Evolutionary conservation across 2,888 invertebrate species (phyloP), one percentile per base, ranked within the genome.

Genomic region (Busseola fusca): DNA sequence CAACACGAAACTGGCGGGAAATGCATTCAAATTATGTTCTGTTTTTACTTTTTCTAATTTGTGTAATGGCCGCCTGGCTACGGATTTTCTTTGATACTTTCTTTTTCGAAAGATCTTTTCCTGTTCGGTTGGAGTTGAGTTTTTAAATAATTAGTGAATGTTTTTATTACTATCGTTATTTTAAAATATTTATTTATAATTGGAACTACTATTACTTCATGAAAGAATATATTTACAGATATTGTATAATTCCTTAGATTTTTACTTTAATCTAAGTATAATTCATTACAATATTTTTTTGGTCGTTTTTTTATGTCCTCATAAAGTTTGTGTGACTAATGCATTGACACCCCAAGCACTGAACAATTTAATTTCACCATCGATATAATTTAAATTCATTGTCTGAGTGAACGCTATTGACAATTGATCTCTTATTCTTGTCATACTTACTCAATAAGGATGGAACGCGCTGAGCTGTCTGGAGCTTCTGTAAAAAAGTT

Each of bases 1-100:
- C 95, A 94, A 94, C 94, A 93, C 90, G 93, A 92, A 91, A 91
- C 93, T 90, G 93, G 91, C 94, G 94, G 94, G 94, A 95, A 95
- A 95, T 94, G 95, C 94, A 93, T 94, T 95, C 93, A 90, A 89
- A 88, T 89, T 88, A 91, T 90, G 71, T 84, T 84, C 75, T 86
- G 88, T 91, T 89, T 89, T 88, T 89, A 89, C 89, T 91, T 91
- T 91, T 91, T 91, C 89, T 92, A 94, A 94, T 94, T 92, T 90
- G 89, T 91, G 89, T 94, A 93, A 94, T 94, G 93, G 93, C 89
- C 82, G 89, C 63, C 85, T 79, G 88, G 76, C 86, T 88, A 86
- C 84, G 85, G 90, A 90, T 93, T 94, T 94, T 92, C 92, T 94
- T 94, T 93, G 94, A 93, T 93, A 93, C 91, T 86, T 73, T 59